These are phyloP conservation scores for Taeniopygia guttata DNA, from an alignment of 2,797 vertebrate species.

Conservation along the genomic window DNA sequence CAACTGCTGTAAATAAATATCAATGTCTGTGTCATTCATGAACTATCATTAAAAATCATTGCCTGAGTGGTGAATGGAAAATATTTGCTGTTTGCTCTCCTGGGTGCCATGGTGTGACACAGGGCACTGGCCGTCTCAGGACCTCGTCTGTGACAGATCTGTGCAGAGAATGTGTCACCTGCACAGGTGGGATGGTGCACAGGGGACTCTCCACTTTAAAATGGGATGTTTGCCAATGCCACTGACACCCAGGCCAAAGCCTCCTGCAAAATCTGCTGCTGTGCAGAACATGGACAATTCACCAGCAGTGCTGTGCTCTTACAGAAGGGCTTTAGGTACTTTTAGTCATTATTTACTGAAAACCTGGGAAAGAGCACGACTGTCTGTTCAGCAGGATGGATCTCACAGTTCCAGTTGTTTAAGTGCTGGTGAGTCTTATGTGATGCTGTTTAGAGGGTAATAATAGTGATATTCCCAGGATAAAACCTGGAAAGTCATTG, in stretches of 20 bases:
- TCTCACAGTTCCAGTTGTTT: not conserved
- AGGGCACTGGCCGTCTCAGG: not conserved
- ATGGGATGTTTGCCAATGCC: fast-evolving
- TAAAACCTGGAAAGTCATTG: not conserved
- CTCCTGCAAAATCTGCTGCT: not conserved
- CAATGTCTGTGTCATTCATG: not conserved
- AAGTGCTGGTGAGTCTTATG: not conserved
- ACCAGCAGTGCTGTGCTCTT: not conserved
- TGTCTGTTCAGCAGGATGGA: fast-evolving
- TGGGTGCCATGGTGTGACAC: not conserved
- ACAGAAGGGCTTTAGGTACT: not conserved
- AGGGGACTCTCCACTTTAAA: not conserved
- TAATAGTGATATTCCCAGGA: not conserved
- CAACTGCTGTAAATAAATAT: not conserved
- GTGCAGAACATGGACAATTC: not conserved
- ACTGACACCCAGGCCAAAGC: not conserved
- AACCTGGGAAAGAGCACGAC: not conserved
- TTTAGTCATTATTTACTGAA: not conserved
- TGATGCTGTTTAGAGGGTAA: not conserved
- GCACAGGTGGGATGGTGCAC: fast-evolving
- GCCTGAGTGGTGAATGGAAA: not conserved
- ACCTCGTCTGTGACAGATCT: not conserved
- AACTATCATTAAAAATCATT: not conserved
- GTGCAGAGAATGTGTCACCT: not conserved
- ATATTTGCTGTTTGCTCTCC: not conserved